A percentile compares a stretch with the other conserved stretches of the same genome.
phyloP scores from a whole-genome alignment of 2,888 invertebrate genomes.

The Drosophila mettleri region DNA sequence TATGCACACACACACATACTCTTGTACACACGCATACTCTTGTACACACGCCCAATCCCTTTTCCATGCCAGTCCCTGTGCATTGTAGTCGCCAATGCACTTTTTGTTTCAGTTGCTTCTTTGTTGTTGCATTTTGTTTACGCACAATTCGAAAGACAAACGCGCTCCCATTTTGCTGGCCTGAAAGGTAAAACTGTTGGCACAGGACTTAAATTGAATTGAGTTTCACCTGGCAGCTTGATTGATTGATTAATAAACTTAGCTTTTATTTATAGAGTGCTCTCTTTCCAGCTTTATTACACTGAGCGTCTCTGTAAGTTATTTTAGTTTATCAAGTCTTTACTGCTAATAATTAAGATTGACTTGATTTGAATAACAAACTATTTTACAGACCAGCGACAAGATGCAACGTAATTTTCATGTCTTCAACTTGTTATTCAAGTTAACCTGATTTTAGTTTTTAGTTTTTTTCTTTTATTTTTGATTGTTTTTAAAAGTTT shows the following conservation, averaged over 20 bases:
- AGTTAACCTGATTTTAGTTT: no score
- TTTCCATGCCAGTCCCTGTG: conserved; percentile 4
- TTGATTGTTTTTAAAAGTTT: no score
- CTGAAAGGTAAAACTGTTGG: conserved; percentile 9
- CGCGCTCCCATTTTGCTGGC: conserved; percentile 26
- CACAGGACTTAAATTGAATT: conserved; percentile 20
- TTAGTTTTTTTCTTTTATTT: no score
- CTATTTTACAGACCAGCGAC: no score
- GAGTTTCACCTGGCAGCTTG: conserved; percentile 29
- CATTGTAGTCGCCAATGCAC: conserved; percentile 44
- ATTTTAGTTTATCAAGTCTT: not conserved
- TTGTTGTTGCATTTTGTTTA: conserved; percentile 24
- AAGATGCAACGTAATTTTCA: not conserved
- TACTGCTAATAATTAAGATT: not conserved
- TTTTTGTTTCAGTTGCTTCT: conserved; percentile 39
- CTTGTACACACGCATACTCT: not conserved
- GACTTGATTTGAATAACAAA: no score
- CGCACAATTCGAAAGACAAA: conserved; percentile 55
- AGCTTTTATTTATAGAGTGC: not conserved
- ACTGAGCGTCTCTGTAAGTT: no score
- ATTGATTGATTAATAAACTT: conserved; percentile 37
- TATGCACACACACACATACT: not conserved
- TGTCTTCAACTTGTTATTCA: no score
- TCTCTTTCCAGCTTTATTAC: not conserved
- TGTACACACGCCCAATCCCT: not conserved